Evolutionary conservation across 2,113 vertebrate species (phyloP), one percentile per base, ranked within the genome.

Genomic region (Malurus melanocephalus): DNA sequence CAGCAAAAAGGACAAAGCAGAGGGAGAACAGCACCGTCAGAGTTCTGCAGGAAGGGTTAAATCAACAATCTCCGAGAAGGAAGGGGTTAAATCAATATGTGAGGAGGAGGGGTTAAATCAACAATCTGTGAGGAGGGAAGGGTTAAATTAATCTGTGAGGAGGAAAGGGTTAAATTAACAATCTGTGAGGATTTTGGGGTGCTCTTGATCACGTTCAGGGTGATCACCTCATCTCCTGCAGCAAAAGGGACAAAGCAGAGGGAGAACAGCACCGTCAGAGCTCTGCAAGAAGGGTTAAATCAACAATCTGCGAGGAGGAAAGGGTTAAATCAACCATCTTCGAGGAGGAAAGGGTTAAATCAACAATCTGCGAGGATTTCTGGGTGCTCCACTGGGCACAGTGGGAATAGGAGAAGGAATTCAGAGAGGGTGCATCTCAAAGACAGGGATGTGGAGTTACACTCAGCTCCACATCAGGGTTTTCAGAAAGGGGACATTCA

Each of bases 121-220:
- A 24, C 57, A 38, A 38, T 38, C 38, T 38, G 10, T 10, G 38
- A 38, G 11, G 38, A n/a, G n/a, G n/a, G n/a, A n/a, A n/a, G n/a
- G n/a, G n/a, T n/a, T n/a, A n/a, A n/a, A n/a, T n/a, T n/a, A n/a
- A n/a, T n/a, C n/a, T n/a, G n/a, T n/a, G n/a, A n/a, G n/a, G n/a
- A 38, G 38, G 38, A 38, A 38, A 38, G 38, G 28, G 68, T 74
- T 38, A 64, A 48, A 60, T 19, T n/a, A 49, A 24, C 64, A 30
- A 19, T 38, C 38, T 38, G 46, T 12, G 46, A 49, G 40, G 79
- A 9, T 67, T 62, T 61, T 40, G 8, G 16, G 16, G 56, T 49
- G 79, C 6, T 10, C 4, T 99, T 99, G 80, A 99, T 99, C 99
- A 99, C 99, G 96, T 98, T 99, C 91, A 99, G 86, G 21, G 99